Conservation (phyloP, 2,888 invertebrate genomes). For the Ganaspis brasiliensis region DNA sequence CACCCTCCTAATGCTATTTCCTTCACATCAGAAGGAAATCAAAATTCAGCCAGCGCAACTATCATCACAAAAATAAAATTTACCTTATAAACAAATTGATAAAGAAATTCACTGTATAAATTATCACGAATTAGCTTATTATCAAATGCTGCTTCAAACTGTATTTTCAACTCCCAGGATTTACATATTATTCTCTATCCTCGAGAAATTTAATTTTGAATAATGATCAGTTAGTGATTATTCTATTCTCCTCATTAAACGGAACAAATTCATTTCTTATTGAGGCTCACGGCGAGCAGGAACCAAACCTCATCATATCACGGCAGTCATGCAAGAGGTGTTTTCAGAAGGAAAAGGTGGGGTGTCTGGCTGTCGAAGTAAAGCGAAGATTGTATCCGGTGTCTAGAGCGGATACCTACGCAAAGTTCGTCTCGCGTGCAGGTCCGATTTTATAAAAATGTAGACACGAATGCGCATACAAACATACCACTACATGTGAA, state of each 20-base stretch:
- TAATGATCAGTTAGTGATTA: neutral
- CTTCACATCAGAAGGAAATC: too few relatives aligned
- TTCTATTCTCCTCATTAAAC: constrained; percentile 15
- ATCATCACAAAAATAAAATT: too few relatives aligned
- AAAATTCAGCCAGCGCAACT: too few relatives aligned
- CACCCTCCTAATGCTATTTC: too few relatives aligned
- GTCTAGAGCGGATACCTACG: constrained; percentile 54
- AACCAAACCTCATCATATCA: constrained; percentile 30
- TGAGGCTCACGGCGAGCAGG: neutral
- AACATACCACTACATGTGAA: constrained; percentile 63
- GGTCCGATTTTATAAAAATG: constrained; percentile 63
- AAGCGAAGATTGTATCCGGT: constrained; percentile 60
- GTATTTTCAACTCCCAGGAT: too few relatives aligned
- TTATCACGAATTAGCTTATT: too few relatives aligned
- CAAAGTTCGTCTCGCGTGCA: constrained; percentile 55
- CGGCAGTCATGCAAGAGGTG: constrained; percentile 60
- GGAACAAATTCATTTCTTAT: constrained; percentile 30
- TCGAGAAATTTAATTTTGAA: neutral
- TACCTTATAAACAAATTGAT: too few relatives aligned
- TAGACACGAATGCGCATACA: constrained; percentile 54
- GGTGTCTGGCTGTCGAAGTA: constrained; percentile 52
- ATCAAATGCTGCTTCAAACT: too few relatives aligned
- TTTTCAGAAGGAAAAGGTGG: constrained; percentile 52
- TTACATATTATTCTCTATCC: too few relatives aligned
- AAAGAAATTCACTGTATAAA: too few relatives aligned